A percentile compares a stretch with the other conserved stretches of the same genome.
These are phyloP conservation scores for Epinephelus lanceolatus DNA, from an alignment of 2,113 vertebrate genomes.

Conservation along the genomic window DNA sequence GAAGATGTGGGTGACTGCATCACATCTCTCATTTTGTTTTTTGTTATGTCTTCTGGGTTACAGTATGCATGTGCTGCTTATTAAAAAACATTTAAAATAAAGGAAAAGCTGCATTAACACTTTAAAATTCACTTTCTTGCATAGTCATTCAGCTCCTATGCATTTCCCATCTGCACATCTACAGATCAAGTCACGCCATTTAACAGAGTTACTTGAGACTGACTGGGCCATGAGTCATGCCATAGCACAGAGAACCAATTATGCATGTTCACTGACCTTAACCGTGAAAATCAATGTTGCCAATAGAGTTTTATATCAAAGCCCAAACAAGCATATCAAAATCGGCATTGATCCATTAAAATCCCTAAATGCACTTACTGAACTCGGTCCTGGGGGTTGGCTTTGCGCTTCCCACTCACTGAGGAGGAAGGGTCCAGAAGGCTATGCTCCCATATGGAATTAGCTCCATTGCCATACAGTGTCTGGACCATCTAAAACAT, in stretches of 20 bases:
- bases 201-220: conserved; percentile 13
- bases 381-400: conserved; percentile 96
- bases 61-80: neutral
- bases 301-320: conserved; percentile 31
- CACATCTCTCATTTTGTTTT: conserved; percentile 29
- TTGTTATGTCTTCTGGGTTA: conserved; percentile 1
- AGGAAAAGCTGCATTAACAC: neutral
- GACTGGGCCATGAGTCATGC: conserved; percentile 16
- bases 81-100: neutral
- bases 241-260: neutral
- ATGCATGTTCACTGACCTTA: conserved; percentile 62
- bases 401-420: conserved; percentile 95
- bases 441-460: conserved; percentile 99
- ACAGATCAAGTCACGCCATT: neutral
- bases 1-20: conserved; percentile 22
- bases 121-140: neutral
- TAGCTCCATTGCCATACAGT: conserved; percentile 95
- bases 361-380: conserved; percentile 89
- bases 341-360: conserved; percentile 32
- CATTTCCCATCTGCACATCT: neutral
- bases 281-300: conserved; percentile 47
- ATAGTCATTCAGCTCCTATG: neutral
- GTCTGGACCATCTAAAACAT: conserved; percentile 94
- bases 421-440: conserved; percentile 96
- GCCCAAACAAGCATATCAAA: conserved; percentile 31